Percentiles rank a stretch among this genome's conserved stretches.
Conservation (phyloP, 2,797 vertebrate species). For the Astyanax mexicanus region DNA sequence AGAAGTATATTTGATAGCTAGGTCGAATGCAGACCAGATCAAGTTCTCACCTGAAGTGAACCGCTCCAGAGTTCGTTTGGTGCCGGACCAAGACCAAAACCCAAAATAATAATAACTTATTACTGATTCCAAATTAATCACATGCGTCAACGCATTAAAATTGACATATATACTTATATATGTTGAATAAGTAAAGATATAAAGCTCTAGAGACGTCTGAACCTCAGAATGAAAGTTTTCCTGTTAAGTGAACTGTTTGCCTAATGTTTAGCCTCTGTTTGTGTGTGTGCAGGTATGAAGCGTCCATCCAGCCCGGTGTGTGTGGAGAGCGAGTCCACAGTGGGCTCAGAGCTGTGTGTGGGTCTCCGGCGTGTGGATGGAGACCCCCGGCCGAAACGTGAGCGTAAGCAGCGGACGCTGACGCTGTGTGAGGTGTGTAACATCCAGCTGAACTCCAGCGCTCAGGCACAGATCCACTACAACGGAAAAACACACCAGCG, state of each 20-base stretch:
- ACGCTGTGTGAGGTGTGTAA: conserved; percentile 93
- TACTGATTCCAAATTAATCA: no score
- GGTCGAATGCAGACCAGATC: no score
- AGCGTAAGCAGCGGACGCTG: conserved; percentile 86
- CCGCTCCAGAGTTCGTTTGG: no score
- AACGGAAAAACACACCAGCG: conserved; percentile 95
- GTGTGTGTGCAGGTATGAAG: conserved; percentile 83
- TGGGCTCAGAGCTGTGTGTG: conserved; percentile 57
- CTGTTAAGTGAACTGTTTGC: not conserved
- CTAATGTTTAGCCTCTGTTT: not conserved
- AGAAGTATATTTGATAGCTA: no score
- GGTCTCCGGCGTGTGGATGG: conserved; percentile 58
- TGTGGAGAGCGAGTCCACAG: conserved; percentile 63
- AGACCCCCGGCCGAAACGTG: conserved; percentile 75
- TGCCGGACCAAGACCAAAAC: no score
- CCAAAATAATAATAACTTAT: no score
- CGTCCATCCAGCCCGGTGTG: conserved; percentile 79
- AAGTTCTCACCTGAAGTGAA: no score
- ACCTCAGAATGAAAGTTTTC: no score
- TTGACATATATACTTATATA: no score
- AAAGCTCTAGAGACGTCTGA: no score
- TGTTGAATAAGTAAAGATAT: no score
- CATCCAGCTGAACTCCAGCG: conserved; percentile 91
- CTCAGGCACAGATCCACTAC: conserved; percentile 95
- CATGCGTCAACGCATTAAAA: no score